Percentiles rank a stretch among this genome's conserved stretches.
These are phyloP conservation scores for Varanus komodoensis DNA, from an alignment of 2,113 vertebrate genomes.

Conservation along the genomic window DNA sequence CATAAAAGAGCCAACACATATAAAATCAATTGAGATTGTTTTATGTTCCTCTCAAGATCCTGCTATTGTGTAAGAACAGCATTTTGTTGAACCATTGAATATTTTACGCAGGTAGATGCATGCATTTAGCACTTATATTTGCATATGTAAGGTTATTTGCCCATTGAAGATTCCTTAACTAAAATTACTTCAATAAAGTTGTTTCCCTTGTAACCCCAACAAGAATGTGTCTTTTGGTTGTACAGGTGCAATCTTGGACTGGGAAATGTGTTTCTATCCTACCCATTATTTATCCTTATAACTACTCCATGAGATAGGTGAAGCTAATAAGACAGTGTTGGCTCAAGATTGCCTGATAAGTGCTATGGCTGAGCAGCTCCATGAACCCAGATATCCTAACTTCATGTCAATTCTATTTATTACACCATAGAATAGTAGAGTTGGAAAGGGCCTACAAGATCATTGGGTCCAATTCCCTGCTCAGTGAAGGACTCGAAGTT, in stretches of 20 bases:
- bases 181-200: too few relatives aligned
- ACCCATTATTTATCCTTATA: background rate
- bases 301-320: background rate
- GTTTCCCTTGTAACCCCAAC: too few relatives aligned
- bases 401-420: background rate
- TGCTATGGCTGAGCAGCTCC: background rate
- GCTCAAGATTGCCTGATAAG: background rate
- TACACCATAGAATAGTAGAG: background rate
- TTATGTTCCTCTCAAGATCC: constrained; percentile 4
- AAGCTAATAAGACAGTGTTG: background rate
- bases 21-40: constrained; percentile 14
- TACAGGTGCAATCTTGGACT: background rate
- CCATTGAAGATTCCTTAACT: too few relatives aligned
- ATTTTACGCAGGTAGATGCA: background rate
- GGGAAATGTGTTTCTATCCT: background rate
- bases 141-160: too few relatives aligned
- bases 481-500: too few relatives aligned
- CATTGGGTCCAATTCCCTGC: too few relatives aligned
- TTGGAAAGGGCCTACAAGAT: too few relatives aligned
- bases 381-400: background rate
- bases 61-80: background rate
- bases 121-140: background rate
- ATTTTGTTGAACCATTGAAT: background rate
- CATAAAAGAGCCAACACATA: background rate
- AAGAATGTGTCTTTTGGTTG: too few relatives aligned